Evolutionary conservation across 2,797 vertebrate genomes (phyloP), one percentile per base, ranked within the genome.

Genomic region (Rhabdophis nuchalis): DNA sequence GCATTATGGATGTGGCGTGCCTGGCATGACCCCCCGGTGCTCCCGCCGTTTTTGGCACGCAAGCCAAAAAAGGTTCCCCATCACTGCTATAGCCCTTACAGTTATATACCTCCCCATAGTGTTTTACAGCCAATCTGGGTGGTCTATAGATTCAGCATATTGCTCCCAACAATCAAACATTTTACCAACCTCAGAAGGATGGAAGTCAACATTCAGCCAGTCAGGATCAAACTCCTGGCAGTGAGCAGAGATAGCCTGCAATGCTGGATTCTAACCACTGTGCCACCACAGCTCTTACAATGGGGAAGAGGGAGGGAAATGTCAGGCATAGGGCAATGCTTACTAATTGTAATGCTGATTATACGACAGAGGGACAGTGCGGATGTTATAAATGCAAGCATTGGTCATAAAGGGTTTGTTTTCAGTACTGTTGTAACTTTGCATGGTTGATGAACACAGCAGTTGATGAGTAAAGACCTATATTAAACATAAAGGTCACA

Each of bases 401-500:
- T 20, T 72, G 32, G 32, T 36, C 2, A 36, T 82, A 46, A 25
- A 46, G 9, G 18, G 18, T 82, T 82, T 82, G 9, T 82, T 82
- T 46, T 11, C 72, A 46, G 72, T 20, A 46, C 72, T 23, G 1
- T 82, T 46, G 72, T 82, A 25, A 46, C 20, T 82, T 82, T 82
- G 72, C 16, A 46, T 25, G 23, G 41, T 82, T 82, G 72, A 23
- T 82, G 10, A 46, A 82, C 72, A 82, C 46, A 46, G 20, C 20
- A 46, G 36, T 46, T 11, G 1, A 12, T 82, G 23, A 82, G 41
- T 46, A 12, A 82, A 46, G 20, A 82, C 72, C 41, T 82, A 9
- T 25, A 82, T 82, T 82, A 25, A 82, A 46, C 36, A 96, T 87
- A 95, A 93, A 96, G 96, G 96, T 94, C 95, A 92, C 95, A 94